phyloP scores from a whole-genome alignment of 2,113 vertebrate species.

The Anser brachyrhynchus region DNA sequence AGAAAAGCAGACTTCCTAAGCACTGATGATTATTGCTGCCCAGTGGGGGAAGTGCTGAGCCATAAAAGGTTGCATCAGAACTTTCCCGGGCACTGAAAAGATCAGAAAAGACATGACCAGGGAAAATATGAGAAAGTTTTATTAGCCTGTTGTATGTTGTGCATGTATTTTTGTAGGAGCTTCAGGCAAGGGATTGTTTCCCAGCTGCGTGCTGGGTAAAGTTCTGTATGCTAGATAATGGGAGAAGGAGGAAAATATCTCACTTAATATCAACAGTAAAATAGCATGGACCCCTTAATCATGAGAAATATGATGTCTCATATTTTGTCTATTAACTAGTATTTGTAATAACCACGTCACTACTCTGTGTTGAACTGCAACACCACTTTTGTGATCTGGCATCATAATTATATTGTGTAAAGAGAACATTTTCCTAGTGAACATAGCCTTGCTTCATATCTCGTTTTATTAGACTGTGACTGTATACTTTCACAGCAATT shows the following conservation, averaged over 20 bases:
- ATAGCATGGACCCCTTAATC: neutral
- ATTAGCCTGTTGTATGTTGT: neutral
- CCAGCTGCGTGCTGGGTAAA: neutral
- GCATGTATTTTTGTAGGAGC: neutral
- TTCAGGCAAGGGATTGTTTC: neutral
- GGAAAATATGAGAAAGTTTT: neutral
- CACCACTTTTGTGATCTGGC: neutral
- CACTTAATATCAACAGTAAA: neutral
- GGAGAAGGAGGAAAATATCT: neutral
- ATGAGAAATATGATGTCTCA: neutral
- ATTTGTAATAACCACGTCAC: neutral
- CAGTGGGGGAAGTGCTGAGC: neutral
- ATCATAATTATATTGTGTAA: neutral
- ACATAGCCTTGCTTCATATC: neutral
- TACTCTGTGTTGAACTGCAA: neutral
- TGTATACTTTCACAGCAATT: neutral
- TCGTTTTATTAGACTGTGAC: neutral
- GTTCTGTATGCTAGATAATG: neutral
- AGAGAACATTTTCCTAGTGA: neutral
- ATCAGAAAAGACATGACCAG: neutral
- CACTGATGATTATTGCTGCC: neutral
- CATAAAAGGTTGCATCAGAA: neutral
- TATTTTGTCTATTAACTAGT: neutral
- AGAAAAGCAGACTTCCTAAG: neutral
- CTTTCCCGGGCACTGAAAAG: neutral